A percentile compares a stretch with the other conserved stretches of the same genome.
These are phyloP conservation scores for Acleris laterana DNA, from an alignment of 2,888 invertebrate genomes.

Conservation along the genomic window DNA sequence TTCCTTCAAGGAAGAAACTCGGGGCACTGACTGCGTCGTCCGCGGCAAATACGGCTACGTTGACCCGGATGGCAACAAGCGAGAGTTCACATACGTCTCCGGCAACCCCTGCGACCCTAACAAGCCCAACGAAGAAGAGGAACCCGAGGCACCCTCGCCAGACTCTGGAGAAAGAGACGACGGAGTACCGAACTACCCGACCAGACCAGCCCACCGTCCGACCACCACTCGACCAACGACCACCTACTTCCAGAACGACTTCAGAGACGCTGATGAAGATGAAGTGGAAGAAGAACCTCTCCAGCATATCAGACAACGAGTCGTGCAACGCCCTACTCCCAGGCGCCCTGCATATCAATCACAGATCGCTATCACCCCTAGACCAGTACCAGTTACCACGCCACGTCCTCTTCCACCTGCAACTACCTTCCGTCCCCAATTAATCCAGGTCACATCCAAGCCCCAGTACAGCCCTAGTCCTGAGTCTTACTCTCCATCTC, in stretches of 20 bases:
- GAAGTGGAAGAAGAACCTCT: constrained; percentile 82
- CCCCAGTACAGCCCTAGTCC: constrained; percentile 76
- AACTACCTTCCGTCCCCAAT: constrained; percentile 87
- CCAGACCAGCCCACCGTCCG: constrained; percentile 70
- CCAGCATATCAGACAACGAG: constrained; percentile 75
- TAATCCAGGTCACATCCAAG: constrained; percentile 84
- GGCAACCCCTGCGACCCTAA: constrained; percentile 94
- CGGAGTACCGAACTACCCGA: constrained; percentile 86
- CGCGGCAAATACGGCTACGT: constrained; percentile 94
- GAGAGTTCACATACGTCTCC: constrained; percentile 94
- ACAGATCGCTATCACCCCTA: constrained; percentile 85
- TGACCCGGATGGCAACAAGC: constrained; percentile 93
- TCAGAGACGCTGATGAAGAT: constrained; percentile 86
- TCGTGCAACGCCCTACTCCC: constrained; percentile 75
- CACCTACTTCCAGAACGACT: constrained; percentile 89
- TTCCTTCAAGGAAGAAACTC: constrained; percentile 93
- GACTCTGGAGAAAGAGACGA: constrained; percentile 86
- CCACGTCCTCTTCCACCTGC: constrained; percentile 84
- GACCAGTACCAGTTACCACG: constrained; percentile 81
- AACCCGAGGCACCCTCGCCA: constrained; percentile 79
- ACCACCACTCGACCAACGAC: constrained; percentile 85
- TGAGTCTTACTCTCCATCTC: constrained; percentile 61
- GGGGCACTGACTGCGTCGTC: constrained; percentile 93
- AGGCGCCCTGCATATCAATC: constrained; percentile 77
- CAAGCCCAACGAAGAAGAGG: constrained; percentile 88